Evolutionary conservation across 2,888 invertebrate genomes (phyloP).

Genomic region (Volucella inanis): DNA sequence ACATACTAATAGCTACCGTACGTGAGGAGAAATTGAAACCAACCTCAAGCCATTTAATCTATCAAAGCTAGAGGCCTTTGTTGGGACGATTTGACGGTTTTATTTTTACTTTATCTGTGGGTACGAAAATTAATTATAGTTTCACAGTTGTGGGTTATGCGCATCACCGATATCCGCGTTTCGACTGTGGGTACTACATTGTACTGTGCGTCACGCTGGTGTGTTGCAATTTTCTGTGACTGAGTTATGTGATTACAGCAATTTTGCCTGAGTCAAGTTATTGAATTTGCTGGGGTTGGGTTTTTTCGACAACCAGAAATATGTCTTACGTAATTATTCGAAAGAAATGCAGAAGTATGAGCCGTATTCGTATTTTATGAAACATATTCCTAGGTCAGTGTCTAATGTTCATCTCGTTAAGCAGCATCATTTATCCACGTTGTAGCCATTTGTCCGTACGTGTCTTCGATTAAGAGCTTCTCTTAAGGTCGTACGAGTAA

Average conservation of each 20-base stretch:
- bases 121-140: constrained; percentile 44
- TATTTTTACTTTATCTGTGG: constrained; percentile 1
- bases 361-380: not conserved
- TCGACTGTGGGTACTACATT: constrained; percentile 10
- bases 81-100: too few species aligned
- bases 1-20: constrained; percentile 1
- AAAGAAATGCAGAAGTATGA: not conserved
- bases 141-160: constrained; percentile 39
- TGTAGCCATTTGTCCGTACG: not conserved
- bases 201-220: constrained; percentile 44
- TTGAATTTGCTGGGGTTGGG: not conserved
- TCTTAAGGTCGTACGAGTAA: constrained; percentile 22
- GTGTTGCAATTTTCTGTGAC: constrained; percentile 59
- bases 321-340: not conserved
- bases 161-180: constrained; percentile 44
- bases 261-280: constrained; percentile 37
- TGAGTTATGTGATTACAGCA: constrained; percentile 27
- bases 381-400: not conserved
- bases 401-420: constrained; percentile 2
- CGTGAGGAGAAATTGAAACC: constrained; percentile 24
- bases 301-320: not conserved
- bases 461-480: not conserved
- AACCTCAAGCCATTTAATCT: not conserved
- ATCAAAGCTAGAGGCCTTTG: not conserved
- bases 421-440: not conserved